phyloP scores from a whole-genome alignment of 2,797 vertebrate species.

The Helarctos malayanus region DNA sequence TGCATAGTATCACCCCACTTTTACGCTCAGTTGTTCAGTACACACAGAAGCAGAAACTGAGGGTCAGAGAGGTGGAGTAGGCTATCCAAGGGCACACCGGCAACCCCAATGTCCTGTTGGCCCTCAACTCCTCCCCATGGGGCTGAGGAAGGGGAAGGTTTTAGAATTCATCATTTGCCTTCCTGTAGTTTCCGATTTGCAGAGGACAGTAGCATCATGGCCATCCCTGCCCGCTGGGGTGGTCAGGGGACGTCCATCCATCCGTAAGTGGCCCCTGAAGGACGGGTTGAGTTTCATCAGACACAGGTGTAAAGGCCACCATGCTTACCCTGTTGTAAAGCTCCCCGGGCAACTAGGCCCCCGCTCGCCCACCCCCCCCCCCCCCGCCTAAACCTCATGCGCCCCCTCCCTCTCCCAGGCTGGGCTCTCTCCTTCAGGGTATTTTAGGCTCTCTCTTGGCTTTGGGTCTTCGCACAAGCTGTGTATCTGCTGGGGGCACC shows the following conservation, averaged over 20 bases:
- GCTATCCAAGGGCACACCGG: not conserved
- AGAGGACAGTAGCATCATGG: not conserved
- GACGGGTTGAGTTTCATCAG: not conserved
- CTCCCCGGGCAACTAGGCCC: not conserved
- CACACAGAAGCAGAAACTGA: not conserved
- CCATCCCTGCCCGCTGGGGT: not conserved
- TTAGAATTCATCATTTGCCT: not conserved
- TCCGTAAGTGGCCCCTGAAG: not conserved
- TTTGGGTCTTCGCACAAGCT: not conserved
- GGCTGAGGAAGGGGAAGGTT: not conserved
- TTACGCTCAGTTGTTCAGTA: not conserved
- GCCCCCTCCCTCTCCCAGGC: too few species aligned
- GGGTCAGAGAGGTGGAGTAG: not conserved
- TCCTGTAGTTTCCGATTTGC: not conserved
- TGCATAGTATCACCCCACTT: not conserved
- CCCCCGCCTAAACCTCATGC: not conserved
- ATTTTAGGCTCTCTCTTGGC: not conserved
- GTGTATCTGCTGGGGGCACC: not conserved
- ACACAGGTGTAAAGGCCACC: not conserved
- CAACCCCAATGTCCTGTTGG: not conserved
- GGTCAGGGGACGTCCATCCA: not conserved
- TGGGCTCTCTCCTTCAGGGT: not conserved
- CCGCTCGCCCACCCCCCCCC: too few species aligned
- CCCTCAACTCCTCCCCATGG: not conserved
- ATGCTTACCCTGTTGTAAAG: not conserved